A percentile compares a stretch with the other conserved stretches of the same genome.
Conservation (phyloP, 2,888 invertebrate genomes). For the Linnaemya tessellans region DNA sequence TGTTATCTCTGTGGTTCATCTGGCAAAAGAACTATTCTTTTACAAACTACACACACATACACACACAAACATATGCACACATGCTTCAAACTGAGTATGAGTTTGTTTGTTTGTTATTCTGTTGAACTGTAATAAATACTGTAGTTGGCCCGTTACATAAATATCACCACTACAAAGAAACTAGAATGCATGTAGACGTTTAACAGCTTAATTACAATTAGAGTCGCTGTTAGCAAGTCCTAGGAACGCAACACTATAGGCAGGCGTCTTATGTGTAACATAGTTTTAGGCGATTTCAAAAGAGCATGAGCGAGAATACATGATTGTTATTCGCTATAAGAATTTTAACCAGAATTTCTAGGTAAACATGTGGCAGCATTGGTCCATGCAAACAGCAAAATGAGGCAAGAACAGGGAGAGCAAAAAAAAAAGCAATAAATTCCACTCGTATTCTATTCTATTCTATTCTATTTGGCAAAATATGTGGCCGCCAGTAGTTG, state of each 20-base stretch:
- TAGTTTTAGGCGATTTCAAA: no score
- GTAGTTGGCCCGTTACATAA: constrained; percentile 38
- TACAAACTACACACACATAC: neutral
- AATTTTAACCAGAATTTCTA: no score
- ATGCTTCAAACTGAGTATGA: neutral
- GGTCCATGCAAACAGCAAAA: neutral
- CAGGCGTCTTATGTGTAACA: no score
- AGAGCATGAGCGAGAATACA: no score
- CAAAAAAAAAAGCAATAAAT: no score
- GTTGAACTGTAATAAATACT: constrained; percentile 26
- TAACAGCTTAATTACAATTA: neutral
- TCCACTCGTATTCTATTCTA: no score
- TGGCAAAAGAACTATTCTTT: constrained; percentile 8
- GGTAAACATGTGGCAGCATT: no score
- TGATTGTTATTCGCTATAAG: no score
- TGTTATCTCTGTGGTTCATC: constrained; percentile 54
- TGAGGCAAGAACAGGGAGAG: neutral
- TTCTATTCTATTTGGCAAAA: no score
- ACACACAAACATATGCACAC: neutral
- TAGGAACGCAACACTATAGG: neutral
- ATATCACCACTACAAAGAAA: neutral
- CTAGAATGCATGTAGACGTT: neutral
- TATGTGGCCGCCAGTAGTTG: neutral
- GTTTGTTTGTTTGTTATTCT: neutral
- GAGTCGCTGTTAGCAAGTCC: neutral